Conservation (phyloP, 2,888 invertebrate species). For the Drosophila recens region DNA sequence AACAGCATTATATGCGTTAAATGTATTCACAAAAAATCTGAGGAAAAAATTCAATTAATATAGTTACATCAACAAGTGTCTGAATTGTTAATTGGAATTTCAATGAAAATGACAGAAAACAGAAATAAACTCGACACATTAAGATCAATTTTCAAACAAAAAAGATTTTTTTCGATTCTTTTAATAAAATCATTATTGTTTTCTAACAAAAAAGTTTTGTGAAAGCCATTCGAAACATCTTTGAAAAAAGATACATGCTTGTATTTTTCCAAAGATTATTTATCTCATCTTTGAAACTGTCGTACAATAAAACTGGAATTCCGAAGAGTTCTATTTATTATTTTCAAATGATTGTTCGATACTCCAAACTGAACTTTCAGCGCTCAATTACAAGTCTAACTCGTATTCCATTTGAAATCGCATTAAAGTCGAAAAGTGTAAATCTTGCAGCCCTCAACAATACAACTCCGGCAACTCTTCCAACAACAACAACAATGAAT, state of each 20-base stretch:
- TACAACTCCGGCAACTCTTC: conserved; percentile 52
- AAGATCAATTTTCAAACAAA: no score
- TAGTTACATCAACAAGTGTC: neutral
- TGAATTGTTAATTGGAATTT: neutral
- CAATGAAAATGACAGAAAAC: neutral
- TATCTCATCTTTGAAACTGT: neutral
- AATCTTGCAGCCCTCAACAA: conserved; percentile 62
- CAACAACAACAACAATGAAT: conserved; percentile 33
- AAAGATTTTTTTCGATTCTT: no score
- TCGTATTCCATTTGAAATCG: conserved; percentile 52
- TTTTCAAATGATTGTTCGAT: conserved; percentile 33
- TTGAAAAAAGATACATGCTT: neutral
- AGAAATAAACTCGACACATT: no score
- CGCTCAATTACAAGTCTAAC: conserved; percentile 44
- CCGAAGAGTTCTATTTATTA: conserved; percentile 26
- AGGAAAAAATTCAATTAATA: conserved; percentile 1
- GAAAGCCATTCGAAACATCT: no score
- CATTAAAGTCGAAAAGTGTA: conserved; percentile 47
- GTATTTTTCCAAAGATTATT: neutral
- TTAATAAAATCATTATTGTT: no score
- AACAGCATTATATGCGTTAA: neutral
- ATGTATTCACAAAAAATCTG: neutral
- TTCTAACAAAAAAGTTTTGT: neutral
- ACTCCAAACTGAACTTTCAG: conserved; percentile 21
- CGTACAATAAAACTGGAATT: neutral